Base-by-base conservation (phyloP, 2,113 vertebrate genomes). In the Datnioides undecimradiatus region DNA sequence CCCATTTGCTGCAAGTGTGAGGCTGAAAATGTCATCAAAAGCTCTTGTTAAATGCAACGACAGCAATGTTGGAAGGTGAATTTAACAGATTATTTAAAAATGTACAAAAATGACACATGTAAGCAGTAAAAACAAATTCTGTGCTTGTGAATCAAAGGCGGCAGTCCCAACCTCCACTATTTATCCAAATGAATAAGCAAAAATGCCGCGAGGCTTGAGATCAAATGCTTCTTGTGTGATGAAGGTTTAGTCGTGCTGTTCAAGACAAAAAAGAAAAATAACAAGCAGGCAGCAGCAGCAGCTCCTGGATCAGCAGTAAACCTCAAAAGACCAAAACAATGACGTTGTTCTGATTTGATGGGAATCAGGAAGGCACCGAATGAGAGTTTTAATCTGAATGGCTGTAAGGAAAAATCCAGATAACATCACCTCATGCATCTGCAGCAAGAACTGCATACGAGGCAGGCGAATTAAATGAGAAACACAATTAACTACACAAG, bases 141-240 rank as follows among this genome's bases (percentile, higher is more conserved):
- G 21, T 29, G 43, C 11, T 25, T 9, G 34, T 48, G 34, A 67
- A 21, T 69, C n/a, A 46, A 9, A 34, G 17, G 46, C 60, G 43
- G 48, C 55, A 52, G 8, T 21, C 51, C n/a, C 49, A 45, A 33
- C 46, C 16, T 54, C 49, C 27, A 16, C 49, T 58, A 72, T 74
- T 72, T 45, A 72, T 83, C 60, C 43, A n/a, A 72, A 55, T 65
- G 33, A 86, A 57, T 83, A 59, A 36, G 38, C 38, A 43, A 52
- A 82, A 29, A 33, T 2, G 23, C 65, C 33, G 0, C 29, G 62
- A 25, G 59, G 64, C 34, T 60, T 2, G 1, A 72, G 72, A 73
- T 81, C 34, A 68, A 43, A 33, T 3, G 45, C 45, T 51, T 45
- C 31, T 21, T 40, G 25, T 34, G 0, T 27, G 72, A n/a, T 43